Evolutionary conservation across 2,797 vertebrate genomes (phyloP), one percentile per base, ranked within the genome.

Genomic region (Acropternis orthonyx): DNA sequence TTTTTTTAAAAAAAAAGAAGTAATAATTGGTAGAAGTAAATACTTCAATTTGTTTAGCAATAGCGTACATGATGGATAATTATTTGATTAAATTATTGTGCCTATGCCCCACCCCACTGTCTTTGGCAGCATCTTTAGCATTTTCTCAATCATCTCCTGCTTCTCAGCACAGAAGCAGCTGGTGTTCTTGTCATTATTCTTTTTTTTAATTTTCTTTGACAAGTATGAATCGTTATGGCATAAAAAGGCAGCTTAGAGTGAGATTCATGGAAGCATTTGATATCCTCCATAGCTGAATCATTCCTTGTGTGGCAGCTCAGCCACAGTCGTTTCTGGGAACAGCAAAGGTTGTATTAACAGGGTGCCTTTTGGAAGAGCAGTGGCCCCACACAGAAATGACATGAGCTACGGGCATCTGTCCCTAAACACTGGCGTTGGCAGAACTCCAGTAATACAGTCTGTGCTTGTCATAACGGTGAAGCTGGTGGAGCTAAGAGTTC

Each of bases 11-110:
- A 51, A 27, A 39, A 76, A 83, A 36, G 17, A 69, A 79, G 24
- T 79, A 80, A 67, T 73, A 80, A 71, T 73, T 83, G 43, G 28
- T 87, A 56, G 66, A 82, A 92, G 36, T 65, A 94, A 86, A 72
- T 81, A 90, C 17, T 88, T 62, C 36, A 27, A 4, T 83, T 87
- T 94, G 44, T 79, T 85, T 82, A 44, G 51, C 2, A 3, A 48
- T 81, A 21, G 24, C 73, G 32, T 71, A 56, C 30, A 12, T 34
- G 74, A 58, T 78, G 24, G 73, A 59, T 95, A 93, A 94, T 96
- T 94, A 89, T 86, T 93, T 85, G 34, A 95, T 94, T 85, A 88
- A 91, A 82, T 84, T 61, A 46, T 58, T 79, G 61, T 88, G 77
- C 85, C 27, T 71, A 0, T 79, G 81, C 49, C 41, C 41, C 39